A percentile compares a stretch with the other conserved stretches of the same genome.
These are phyloP conservation scores for Trachemys scripta DNA, from an alignment of 2,113 vertebrate species.

Conservation along the genomic window DNA sequence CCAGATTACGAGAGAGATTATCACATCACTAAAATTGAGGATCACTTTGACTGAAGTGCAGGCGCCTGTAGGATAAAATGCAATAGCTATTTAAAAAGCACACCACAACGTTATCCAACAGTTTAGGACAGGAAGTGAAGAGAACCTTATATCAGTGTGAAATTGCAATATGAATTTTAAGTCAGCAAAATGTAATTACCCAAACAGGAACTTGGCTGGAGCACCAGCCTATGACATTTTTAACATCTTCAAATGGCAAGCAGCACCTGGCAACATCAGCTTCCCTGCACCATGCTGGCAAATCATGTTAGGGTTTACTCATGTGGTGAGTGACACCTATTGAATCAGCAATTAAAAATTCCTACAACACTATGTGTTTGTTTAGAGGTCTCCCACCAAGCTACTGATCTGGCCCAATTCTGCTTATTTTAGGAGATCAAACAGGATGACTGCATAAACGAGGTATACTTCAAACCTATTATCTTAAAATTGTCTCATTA, in stretches of 20 bases:
- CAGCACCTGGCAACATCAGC: background rate
- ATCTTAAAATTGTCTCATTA: background rate
- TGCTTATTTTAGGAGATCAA: background rate
- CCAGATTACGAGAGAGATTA: too few species aligned
- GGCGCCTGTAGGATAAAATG: background rate
- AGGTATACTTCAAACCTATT: background rate
- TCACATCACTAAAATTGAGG: too few species aligned
- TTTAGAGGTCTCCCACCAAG: background rate
- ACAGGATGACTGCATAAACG: rapidly evolving
- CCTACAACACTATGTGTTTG: background rate
- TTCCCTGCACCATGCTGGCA: background rate
- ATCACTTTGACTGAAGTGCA: background rate
- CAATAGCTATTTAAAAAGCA: background rate
- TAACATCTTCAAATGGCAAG: background rate
- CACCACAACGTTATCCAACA: slow-evolving; percentile 12
- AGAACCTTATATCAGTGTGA: background rate
- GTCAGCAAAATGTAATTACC: slow-evolving; percentile 39
- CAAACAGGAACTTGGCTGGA: slow-evolving; percentile 18
- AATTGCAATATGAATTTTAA: slow-evolving; percentile 22
- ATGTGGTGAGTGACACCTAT: background rate
- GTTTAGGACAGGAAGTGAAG: slow-evolving; percentile 9
- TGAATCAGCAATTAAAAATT: background rate
- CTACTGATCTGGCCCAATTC: background rate
- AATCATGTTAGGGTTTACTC: rapidly evolving
- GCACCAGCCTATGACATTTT: background rate